Conservation (phyloP, 1,140 invertebrate genomes). For the Chrysopa pallens region DNA sequence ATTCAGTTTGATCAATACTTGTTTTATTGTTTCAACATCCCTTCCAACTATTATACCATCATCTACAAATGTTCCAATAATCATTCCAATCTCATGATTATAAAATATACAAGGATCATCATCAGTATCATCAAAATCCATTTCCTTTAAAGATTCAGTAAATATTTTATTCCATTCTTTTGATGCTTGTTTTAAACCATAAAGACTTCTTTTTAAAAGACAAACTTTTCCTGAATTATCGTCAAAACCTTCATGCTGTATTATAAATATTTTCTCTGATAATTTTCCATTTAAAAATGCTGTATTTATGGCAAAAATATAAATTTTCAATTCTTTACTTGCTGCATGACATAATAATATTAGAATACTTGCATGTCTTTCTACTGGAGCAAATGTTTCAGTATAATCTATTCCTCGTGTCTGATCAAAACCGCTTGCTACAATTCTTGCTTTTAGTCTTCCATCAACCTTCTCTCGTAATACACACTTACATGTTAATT, state of each 20-base stretch:
- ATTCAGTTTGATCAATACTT: neutral
- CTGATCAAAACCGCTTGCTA: too few species aligned
- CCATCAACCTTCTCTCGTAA: neutral
- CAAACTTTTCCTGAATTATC: conserved; percentile 3
- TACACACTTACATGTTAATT: neutral
- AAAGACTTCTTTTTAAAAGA: neutral
- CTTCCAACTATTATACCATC: conserved; percentile 3
- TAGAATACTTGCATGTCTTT: neutral
- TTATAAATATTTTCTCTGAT: neutral
- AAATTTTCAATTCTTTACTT: neutral
- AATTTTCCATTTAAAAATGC: neutral
- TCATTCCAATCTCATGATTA: conserved; percentile 2
- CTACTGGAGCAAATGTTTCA: too few species aligned
- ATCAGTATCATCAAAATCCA: conserved; percentile 3
- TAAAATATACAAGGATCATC: conserved; percentile 9
- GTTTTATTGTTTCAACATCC: neutral
- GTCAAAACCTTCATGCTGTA: neutral
- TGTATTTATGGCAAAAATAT: neutral
- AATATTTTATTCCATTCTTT: conserved; percentile 1
- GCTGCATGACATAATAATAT: neutral
- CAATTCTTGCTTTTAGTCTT: neutral
- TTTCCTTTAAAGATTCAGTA: conserved; percentile 2
- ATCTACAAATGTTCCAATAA: conserved; percentile 4
- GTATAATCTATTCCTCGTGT: too few species aligned
- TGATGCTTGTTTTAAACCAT: too few species aligned